Percentiles rank a stretch among this genome's conserved stretches.
Evolutionary conservation across 2,888 invertebrate genomes (phyloP).

Genomic region (Trissonchulus sp.): DNA sequence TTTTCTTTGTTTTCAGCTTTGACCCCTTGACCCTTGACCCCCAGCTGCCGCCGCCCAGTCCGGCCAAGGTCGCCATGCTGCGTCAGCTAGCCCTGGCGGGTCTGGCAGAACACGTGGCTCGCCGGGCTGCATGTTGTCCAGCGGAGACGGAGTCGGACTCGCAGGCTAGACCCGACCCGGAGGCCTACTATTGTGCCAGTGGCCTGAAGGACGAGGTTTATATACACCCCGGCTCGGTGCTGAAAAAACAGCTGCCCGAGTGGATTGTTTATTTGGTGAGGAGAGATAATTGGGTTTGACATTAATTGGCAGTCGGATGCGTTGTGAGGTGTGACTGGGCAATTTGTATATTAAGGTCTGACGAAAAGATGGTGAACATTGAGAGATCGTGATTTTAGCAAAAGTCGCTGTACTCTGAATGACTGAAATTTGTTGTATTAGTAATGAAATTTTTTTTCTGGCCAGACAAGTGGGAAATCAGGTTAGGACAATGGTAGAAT

Average conservation of each 20-base stretch:
- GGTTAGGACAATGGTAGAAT: too few species aligned
- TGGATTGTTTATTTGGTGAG: constrained; percentile 70
- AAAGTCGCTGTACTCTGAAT: too few species aligned
- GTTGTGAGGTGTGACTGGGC: too few species aligned
- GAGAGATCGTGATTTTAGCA: too few species aligned
- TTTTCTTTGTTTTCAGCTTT: constrained; percentile 53
- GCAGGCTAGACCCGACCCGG: background rate
- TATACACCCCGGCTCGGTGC: constrained; percentile 73
- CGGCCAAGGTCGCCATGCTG: constrained; percentile 60
- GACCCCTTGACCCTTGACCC: constrained; percentile 55
- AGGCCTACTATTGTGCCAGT: constrained; percentile 1
- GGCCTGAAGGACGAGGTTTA: constrained; percentile 80
- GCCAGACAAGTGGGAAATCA: too few species aligned
- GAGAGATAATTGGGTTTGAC: too few species aligned
- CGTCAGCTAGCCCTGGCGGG: constrained; percentile 73
- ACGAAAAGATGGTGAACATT: too few species aligned
- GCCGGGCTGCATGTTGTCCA: constrained; percentile 59
- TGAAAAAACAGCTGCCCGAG: constrained; percentile 68
- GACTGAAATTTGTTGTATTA: too few species aligned
- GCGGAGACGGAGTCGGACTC: background rate
- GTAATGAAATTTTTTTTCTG: too few species aligned
- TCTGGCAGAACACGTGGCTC: constrained; percentile 70
- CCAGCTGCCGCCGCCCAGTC: constrained; percentile 67
- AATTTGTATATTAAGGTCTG: too few species aligned
- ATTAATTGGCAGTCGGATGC: too few species aligned